Evolutionary conservation across 2,797 vertebrate species (phyloP), one percentile per base, ranked within the genome.

Genomic region (Moxostoma hubbsi): DNA sequence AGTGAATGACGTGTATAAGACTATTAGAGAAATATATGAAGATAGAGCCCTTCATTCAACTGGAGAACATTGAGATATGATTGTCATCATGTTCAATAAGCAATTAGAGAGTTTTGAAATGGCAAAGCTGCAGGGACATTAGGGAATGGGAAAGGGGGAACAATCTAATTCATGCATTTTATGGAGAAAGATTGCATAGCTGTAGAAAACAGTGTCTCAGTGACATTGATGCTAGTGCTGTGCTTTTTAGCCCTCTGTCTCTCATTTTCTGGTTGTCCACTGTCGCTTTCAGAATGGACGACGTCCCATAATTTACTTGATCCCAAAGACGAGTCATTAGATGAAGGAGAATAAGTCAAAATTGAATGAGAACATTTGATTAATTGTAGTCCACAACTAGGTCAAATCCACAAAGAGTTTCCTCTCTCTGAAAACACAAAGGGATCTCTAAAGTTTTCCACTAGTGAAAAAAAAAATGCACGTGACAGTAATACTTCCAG

Each of bases 121-220:
- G 80, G 89, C 18, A 55, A 74, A 84, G 85, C 87, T 57, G 53
- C 24, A 6, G 73, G 16, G 46, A 65, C 12, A 77, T 86, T 84
- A 88, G 83, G 82, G 85, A 87, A 85, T 53, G 79, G 50, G 79
- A 87, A 86, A 87, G 63, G 46, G 61, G 80, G 72, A 59, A 82
- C 73, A 78, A 85, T 86, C 81, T 73, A 82, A 85, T 87, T 87
- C 93, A 94, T 95, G 94, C 92, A 87, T 85, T 87, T 90, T 85
- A 86, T 90, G 75, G 86, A 88, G 81, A 90, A 89, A 93, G 90
- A 93, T 92, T 96, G 94, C 94, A 95, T 94, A 94, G 94, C 93
- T 95, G 79, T 93, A 93, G 83, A 89, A 87, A 91, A 90, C 77
- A 88, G 79, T 72, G 82, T 92, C 83, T 90, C 85, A 81, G 85